Percentiles rank a stretch among this genome's conserved stretches.
These are phyloP conservation scores for Brachypteracias leptosomus DNA, from an alignment of 2,113 vertebrate species.

Conservation along the genomic window DNA sequence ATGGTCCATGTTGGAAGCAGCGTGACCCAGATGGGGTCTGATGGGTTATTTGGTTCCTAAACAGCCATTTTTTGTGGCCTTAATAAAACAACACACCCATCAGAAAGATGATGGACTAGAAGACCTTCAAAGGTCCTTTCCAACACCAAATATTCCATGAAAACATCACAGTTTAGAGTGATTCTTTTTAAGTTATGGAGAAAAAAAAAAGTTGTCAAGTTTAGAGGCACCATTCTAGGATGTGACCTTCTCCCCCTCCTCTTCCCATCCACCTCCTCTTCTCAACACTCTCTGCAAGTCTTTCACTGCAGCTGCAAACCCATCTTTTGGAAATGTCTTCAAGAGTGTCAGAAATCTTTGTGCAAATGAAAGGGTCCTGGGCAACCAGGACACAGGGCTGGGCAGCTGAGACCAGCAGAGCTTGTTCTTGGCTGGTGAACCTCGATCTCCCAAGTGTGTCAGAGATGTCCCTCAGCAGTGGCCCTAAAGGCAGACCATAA, in stretches of 20 bases:
- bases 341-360: no score
- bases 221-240: not conserved
- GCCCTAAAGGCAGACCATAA: not conserved
- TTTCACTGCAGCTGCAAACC: no score
- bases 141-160: no score
- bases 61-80: not conserved
- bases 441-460: not conserved
- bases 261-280: no score
- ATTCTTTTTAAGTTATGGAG: not conserved
- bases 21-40: not conserved
- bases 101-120: no score
- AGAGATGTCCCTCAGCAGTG: not conserved
- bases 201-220: not conserved
- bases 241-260: no score
- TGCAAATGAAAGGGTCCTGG: no score
- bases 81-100: not conserved
- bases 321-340: no score
- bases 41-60: not conserved
- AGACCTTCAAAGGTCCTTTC: no score
- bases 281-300: no score
- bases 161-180: not conserved
- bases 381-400: not conserved
- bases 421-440: not conserved
- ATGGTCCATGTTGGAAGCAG: not conserved
- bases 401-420: not conserved